Percentiles rank a stretch among this genome's conserved stretches.
Conservation (phyloP, 1,140 invertebrate species). For the Hylyphantes graminicola region DNA sequence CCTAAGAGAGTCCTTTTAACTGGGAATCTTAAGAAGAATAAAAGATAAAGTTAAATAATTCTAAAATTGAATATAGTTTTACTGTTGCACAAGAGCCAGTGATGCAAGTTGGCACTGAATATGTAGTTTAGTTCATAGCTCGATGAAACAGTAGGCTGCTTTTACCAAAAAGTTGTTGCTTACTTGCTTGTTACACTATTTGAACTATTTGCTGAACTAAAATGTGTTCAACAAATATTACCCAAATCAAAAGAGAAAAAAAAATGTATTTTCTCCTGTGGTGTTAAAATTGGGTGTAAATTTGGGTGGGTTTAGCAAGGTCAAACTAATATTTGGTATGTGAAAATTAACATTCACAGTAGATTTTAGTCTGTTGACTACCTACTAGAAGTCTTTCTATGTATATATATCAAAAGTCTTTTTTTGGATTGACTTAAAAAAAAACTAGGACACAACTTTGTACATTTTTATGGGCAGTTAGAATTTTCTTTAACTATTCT, state of each 20-base stretch:
- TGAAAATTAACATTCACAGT: constrained; percentile 59
- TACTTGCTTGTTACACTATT: constrained; percentile 40
- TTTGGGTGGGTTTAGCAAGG: constrained; percentile 48
- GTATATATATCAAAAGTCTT: constrained; percentile 59
- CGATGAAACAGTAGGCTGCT: constrained; percentile 56
- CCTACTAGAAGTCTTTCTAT: constrained; percentile 60
- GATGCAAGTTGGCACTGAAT: constrained; percentile 19
- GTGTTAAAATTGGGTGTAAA: constrained; percentile 23
- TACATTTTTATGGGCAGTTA: constrained; percentile 60
- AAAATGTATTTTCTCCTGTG: constrained; percentile 56
- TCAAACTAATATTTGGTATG: constrained; percentile 47
- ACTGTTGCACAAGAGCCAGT: constrained; percentile 4
- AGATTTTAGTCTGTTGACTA: constrained; percentile 58
- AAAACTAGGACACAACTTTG: constrained; percentile 57
- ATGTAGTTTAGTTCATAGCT: constrained; percentile 26
- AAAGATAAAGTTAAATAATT: too few relatives aligned
- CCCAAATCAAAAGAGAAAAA: constrained; percentile 56
- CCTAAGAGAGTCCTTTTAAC: too few relatives aligned
- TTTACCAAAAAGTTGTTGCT: constrained; percentile 56
- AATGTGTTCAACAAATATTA: constrained; percentile 50
- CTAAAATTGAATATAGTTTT: too few relatives aligned
- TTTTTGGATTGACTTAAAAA: constrained; percentile 57
- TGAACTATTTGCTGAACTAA: constrained; percentile 49
- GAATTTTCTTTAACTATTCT: constrained; percentile 57
- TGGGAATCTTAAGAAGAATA: too few relatives aligned